Conservation (phyloP, 2,888 invertebrate species). For the Acronicta psi region DNA sequence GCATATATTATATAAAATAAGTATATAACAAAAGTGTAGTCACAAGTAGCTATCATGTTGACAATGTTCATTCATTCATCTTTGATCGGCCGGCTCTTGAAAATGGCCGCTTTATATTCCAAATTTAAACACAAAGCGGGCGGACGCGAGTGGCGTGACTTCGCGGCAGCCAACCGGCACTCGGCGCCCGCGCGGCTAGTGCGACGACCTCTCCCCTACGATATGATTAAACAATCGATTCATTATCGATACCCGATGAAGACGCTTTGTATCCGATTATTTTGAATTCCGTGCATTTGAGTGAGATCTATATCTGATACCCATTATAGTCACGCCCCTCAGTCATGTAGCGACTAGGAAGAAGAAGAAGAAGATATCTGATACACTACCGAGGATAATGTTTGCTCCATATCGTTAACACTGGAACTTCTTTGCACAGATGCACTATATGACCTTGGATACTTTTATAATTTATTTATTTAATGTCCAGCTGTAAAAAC, state of each 20-base stretch:
- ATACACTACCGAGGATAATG: constrained; percentile 13
- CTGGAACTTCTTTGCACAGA: constrained; percentile 15
- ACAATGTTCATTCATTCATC: constrained; percentile 63
- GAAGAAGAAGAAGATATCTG: too few relatives aligned
- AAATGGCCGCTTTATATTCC: constrained; percentile 73
- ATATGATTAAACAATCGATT: constrained; percentile 56
- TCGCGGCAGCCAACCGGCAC: constrained; percentile 72
- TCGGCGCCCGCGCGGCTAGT: constrained; percentile 65
- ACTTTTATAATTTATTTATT: not conserved
- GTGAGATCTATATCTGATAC: constrained; percentile 26
- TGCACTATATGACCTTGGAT: constrained; percentile 3
- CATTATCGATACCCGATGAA: constrained; percentile 52
- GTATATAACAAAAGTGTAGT: constrained; percentile 28
- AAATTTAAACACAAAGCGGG: constrained; percentile 79
- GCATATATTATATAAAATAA: constrained; percentile 33
- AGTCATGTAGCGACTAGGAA: too few relatives aligned
- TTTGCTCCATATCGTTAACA: constrained; percentile 22
- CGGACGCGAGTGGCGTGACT: constrained; percentile 80
- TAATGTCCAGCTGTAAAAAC: too few relatives aligned
- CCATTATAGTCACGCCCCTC: too few relatives aligned
- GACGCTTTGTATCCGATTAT: constrained; percentile 37
- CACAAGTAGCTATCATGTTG: constrained; percentile 44
- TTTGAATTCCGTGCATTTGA: constrained; percentile 29
- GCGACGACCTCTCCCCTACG: constrained; percentile 75
- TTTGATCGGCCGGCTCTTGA: constrained; percentile 53